phyloP scores from a whole-genome alignment of 2,797 vertebrate genomes.

The Scolopax rusticola region DNA sequence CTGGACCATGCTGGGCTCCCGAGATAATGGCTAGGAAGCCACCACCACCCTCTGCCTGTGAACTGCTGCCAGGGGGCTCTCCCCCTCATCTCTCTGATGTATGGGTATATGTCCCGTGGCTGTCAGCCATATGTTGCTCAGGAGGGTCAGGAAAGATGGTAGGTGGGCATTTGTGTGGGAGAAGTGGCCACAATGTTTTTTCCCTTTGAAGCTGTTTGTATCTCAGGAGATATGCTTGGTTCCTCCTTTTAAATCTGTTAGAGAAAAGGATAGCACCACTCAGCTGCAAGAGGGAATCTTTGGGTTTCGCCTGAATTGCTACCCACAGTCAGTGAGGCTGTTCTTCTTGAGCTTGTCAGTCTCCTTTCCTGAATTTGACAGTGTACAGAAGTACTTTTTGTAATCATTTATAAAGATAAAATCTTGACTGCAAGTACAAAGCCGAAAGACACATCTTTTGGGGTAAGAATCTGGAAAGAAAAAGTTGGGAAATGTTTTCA shows the following conservation, averaged over 20 bases:
- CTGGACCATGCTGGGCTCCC: not conserved
- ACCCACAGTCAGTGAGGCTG: not conserved
- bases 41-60: not conserved
- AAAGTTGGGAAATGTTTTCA: not conserved
- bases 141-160: not conserved
- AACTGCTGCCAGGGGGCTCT: not conserved
- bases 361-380: not conserved
- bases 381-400: not conserved
- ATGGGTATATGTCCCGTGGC: not conserved
- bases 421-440: not conserved
- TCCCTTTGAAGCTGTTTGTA: not conserved
- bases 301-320: not conserved
- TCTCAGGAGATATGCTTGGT: not conserved
- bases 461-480: not conserved
- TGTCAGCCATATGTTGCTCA: not conserved
- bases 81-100: not conserved
- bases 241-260: not conserved
- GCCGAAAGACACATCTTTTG: not conserved
- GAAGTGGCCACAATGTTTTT: not conserved
- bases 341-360: not conserved
- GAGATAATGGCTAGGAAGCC: not conserved
- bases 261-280: not conserved
- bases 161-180: not conserved
- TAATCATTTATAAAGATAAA: not conserved
- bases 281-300: not conserved